Evolutionary conservation across 2,888 invertebrate genomes (phyloP).

Genomic region (Fragum sueziense): DNA sequence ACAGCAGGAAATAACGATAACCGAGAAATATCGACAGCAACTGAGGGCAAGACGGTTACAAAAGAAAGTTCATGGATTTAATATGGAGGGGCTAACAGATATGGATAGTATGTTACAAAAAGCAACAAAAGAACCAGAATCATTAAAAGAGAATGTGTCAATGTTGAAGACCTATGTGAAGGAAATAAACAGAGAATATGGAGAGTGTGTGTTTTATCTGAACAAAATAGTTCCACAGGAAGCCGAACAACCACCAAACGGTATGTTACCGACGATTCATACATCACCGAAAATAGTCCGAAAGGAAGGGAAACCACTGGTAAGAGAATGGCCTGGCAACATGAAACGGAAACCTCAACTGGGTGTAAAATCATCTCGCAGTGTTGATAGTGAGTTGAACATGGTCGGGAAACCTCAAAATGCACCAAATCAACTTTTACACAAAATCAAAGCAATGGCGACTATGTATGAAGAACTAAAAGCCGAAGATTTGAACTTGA

Average conservation of each 20-base stretch:
- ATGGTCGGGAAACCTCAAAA: conserved; percentile 22
- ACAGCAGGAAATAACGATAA: conserved; percentile 62
- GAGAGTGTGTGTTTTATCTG: conserved; percentile 62
- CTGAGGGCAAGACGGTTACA: conserved; percentile 62
- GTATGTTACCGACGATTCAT: background rate
- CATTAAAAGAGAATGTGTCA: conserved; percentile 43
- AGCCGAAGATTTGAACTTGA: conserved; percentile 42
- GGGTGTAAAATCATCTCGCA: conserved; percentile 34
- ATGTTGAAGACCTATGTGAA: conserved; percentile 51
- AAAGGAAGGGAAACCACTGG: conserved; percentile 23
- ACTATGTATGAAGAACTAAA: conserved; percentile 53
- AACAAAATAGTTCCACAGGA: conserved; percentile 45
- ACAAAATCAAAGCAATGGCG: conserved; percentile 46
- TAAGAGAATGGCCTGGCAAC: conserved; percentile 50
- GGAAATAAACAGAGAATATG: conserved; percentile 62
- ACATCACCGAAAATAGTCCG: conserved; percentile 30
- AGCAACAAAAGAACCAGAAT: conserved; percentile 44
- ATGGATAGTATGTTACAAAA: conserved; percentile 50
- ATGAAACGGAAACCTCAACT: conserved; percentile 33
- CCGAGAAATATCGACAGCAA: conserved; percentile 64
- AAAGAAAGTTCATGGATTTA: conserved; percentile 60
- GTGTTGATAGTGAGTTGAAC: conserved; percentile 37
- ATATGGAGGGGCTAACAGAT: conserved; percentile 55
- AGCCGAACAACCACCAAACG: background rate
- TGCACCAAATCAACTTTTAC: conserved; percentile 52